Conservation (phyloP, 1,140 invertebrate genomes). For the Drosophila aff. region DNA sequence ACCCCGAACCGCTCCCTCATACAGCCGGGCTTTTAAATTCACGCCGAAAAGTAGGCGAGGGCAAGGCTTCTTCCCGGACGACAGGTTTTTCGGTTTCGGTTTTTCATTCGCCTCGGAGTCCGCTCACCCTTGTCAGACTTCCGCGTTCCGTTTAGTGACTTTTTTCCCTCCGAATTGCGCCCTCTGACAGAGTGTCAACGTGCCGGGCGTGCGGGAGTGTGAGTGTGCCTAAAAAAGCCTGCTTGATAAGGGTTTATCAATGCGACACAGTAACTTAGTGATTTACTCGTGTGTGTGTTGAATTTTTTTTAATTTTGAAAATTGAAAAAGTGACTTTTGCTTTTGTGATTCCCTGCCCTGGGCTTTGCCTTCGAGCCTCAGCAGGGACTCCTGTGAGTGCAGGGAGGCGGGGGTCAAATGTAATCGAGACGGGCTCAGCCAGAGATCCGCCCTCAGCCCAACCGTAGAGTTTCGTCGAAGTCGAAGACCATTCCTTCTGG, state of each 20-base stretch:
- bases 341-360: constrained; percentile 62
- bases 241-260: constrained; percentile 84
- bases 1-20: neutral
- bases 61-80: constrained; percentile 53
- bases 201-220: constrained; percentile 18
- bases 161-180: constrained; percentile 50
- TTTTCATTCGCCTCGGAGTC: constrained; percentile 26
- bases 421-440: constrained; percentile 36
- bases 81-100: constrained; percentile 29
- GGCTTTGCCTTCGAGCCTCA: neutral
- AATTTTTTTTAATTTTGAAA: constrained; percentile 80
- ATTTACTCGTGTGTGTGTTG: constrained; percentile 80
- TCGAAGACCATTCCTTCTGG: neutral
- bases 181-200: constrained; percentile 81
- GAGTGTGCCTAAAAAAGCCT: constrained; percentile 47
- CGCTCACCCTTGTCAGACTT: constrained; percentile 74
- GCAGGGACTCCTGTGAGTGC: neutral
- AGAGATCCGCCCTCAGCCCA: neutral
- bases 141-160: constrained; percentile 71
- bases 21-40: constrained; percentile 67
- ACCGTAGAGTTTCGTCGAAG: neutral
- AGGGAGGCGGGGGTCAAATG: constrained; percentile 12
- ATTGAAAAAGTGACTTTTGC: constrained; percentile 84
- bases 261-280: constrained; percentile 83
- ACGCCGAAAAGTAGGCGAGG: constrained; percentile 76